These are phyloP conservation scores for Thunnus thynnus DNA, from an alignment of 2,113 vertebrate species.

Conservation along the genomic window DNA sequence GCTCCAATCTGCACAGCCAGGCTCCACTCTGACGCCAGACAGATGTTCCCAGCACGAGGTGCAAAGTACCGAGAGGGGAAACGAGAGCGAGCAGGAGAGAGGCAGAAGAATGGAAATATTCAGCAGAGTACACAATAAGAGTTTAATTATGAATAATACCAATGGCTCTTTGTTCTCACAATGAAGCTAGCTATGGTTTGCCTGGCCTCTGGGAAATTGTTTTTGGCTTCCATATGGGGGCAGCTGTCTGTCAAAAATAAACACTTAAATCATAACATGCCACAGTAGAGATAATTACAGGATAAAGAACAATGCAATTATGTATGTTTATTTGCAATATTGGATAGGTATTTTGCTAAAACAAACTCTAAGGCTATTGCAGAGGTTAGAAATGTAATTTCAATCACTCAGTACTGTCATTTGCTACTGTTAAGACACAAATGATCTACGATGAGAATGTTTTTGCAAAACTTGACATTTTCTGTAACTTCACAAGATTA, in stretches of 20 bases:
- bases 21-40: constrained; percentile 84
- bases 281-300: constrained; percentile 74
- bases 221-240: constrained; percentile 84
- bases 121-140: constrained; percentile 81
- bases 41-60: constrained; percentile 86
- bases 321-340: constrained; percentile 75
- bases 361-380: constrained; percentile 56
- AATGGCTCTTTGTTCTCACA: constrained; percentile 81
- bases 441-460: constrained; percentile 17
- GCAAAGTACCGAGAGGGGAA: constrained; percentile 78
- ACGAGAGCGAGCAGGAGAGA: constrained; percentile 67
- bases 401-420: constrained; percentile 20
- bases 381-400: constrained; percentile 47
- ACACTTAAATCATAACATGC: constrained; percentile 73
- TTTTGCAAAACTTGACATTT: constrained; percentile 40
- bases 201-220: constrained; percentile 79
- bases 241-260: constrained; percentile 84
- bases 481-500: constrained; percentile 29
- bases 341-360: constrained; percentile 63
- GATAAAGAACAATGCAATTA: constrained; percentile 77
- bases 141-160: constrained; percentile 85
- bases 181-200: constrained; percentile 74
- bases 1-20: constrained; percentile 85
- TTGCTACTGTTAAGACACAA: constrained; percentile 32
- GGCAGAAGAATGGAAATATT: constrained; percentile 82